Evolutionary conservation across 2,888 invertebrate species (phyloP).

Genomic region (Epinotia ramella): DNA sequence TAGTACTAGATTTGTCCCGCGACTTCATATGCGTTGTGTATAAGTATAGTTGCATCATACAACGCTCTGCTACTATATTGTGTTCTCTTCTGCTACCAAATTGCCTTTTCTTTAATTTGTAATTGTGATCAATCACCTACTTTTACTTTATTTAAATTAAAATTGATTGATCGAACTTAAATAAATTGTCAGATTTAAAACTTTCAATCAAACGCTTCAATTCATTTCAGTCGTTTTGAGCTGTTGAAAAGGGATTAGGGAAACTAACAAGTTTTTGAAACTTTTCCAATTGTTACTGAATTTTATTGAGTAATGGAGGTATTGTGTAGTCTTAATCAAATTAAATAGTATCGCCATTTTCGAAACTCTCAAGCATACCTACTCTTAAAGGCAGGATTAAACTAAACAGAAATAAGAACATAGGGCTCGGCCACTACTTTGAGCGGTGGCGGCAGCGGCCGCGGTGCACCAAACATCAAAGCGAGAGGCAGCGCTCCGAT

Average conservation of each 20-base stretch:
- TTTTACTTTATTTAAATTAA: not conserved
- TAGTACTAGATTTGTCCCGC: too few species aligned
- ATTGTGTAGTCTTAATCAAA: not conserved
- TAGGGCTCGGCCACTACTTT: too few species aligned
- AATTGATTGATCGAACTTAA: not conserved
- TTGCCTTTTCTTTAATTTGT: not conserved
- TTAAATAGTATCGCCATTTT: too few species aligned
- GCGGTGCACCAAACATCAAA: too few species aligned
- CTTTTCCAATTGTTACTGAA: not conserved
- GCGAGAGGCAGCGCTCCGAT: too few species aligned
- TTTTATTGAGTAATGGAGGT: not conserved
- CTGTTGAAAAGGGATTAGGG: not conserved
- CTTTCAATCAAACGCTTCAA: slow-evolving; percentile 12
- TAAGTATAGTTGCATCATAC: too few species aligned
- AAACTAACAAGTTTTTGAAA: not conserved
- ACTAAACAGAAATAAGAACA: too few species aligned
- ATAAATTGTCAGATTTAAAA: not conserved
- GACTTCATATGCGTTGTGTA: too few species aligned
- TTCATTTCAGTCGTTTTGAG: not conserved
- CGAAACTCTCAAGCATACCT: too few species aligned
- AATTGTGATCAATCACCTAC: not conserved
- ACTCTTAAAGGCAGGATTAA: too few species aligned
- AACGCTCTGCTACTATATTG: too few species aligned
- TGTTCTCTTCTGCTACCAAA: not conserved
- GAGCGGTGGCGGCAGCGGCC: too few species aligned